Conservation (phyloP, 30 jellyfish, hydroid and myxozoan species). For the Aurelia sp. region DNA sequence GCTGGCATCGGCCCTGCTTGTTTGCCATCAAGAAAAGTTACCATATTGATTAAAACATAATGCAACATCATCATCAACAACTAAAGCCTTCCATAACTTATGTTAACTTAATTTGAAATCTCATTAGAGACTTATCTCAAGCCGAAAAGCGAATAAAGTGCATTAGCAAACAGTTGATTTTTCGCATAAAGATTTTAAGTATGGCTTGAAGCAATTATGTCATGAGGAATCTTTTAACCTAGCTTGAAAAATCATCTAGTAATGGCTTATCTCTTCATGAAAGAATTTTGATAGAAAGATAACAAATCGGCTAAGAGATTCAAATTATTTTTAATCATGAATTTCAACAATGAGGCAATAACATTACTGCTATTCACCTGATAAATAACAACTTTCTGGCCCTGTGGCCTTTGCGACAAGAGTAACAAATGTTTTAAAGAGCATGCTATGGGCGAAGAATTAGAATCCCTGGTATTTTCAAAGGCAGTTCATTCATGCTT, state of each 20-base stretch:
- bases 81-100: constrained; percentile 7
- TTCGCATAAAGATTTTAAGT: constrained; percentile 31
- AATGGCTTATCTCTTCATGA: constrained; percentile 22
- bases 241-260: constrained; percentile 55
- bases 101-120: constrained; percentile 23
- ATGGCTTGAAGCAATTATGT: constrained; percentile 31
- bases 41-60: constrained; percentile 21
- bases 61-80: constrained; percentile 12
- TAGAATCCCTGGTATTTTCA: no score
- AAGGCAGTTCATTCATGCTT: no score
- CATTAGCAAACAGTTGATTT: constrained; percentile 39
- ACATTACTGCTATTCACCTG: not conserved
- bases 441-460: no score
- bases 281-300: constrained; percentile 48
- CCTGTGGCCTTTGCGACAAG: no score
- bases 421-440: no score
- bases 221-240: constrained; percentile 4
- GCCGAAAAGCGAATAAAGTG: constrained; percentile 57
- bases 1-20: no score
- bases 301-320: constrained; percentile 45
- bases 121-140: constrained; percentile 41
- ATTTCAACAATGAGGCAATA: not conserved
- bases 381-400: no score
- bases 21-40: not conserved
- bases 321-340: constrained; percentile 15